Evolutionary conservation across 2,797 vertebrate species (phyloP).

Genomic region (Telmatherina bonti): DNA sequence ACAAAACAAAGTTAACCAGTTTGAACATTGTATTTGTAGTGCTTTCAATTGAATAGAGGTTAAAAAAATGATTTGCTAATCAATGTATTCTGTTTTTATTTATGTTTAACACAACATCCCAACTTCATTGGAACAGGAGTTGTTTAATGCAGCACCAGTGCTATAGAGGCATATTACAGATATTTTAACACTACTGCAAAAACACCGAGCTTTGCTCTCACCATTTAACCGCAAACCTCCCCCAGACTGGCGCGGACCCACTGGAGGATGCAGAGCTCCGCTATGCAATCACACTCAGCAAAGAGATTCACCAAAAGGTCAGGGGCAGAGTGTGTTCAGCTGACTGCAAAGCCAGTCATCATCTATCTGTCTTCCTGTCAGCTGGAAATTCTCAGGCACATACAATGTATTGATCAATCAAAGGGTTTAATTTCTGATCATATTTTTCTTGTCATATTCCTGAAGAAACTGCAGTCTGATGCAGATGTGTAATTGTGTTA

Average conservation of each 20-base stretch:
- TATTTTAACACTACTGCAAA: conserved; percentile 42
- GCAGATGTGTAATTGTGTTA: conserved; percentile 12
- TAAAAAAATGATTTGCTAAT: too few species aligned
- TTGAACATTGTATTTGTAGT: too few species aligned
- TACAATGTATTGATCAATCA: conserved; percentile 54
- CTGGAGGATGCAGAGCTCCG: conserved; percentile 91
- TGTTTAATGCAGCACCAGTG: conserved; percentile 19
- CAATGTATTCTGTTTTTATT: too few species aligned
- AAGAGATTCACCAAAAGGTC: conserved; percentile 94
- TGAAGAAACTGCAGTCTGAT: conserved; percentile 18
- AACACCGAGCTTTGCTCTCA: conserved; percentile 73
- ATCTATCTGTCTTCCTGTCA: conserved; percentile 69
- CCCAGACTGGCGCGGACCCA: conserved; percentile 78
- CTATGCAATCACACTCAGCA: conserved; percentile 94
- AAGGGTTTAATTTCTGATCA: conserved; percentile 33
- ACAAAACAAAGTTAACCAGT: too few species aligned
- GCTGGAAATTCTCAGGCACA: conserved; percentile 50
- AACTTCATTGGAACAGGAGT: too few species aligned
- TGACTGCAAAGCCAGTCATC: conserved; percentile 57
- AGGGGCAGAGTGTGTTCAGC: conserved; percentile 79
- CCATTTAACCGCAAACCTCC: conserved; percentile 72
- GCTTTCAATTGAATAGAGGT: too few species aligned
- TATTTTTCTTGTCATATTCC: conserved; percentile 47
- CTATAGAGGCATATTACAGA: conserved; percentile 40
- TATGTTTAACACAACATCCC: too few species aligned